A percentile compares a stretch with the other conserved stretches of the same genome.
phyloP scores from a whole-genome alignment of 2,888 invertebrate genomes.

The Caenorhabditis sp. region DNA sequence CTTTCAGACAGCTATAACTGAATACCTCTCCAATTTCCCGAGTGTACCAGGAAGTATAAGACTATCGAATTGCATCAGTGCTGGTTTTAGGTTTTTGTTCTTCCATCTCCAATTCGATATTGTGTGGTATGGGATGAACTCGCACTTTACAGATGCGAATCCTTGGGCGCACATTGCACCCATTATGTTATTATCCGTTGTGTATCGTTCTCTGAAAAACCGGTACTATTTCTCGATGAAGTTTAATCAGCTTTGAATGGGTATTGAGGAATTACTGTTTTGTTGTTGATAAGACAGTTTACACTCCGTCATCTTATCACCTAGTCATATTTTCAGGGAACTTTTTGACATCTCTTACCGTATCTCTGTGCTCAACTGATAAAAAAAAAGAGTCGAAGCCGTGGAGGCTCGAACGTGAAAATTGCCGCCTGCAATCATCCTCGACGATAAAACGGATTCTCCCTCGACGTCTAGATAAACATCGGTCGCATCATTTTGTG shows the following conservation, averaged over 20 bases:
- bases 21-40: slow-evolving; percentile 54
- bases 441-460: slow-evolving; percentile 61
- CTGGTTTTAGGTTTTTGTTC: slow-evolving; percentile 50
- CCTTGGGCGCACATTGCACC: slow-evolving; percentile 66
- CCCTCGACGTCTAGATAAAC: slow-evolving; percentile 72
- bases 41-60: slow-evolving; percentile 52
- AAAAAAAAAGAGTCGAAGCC: slow-evolving; percentile 66
- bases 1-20: background rate
- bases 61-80: slow-evolving; percentile 58
- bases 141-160: slow-evolving; percentile 63
- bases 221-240: too few species aligned
- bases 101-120: slow-evolving; percentile 74
- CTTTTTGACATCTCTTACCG: slow-evolving; percentile 32
- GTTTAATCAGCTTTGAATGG: too few species aligned
- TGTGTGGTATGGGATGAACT: slow-evolving; percentile 70
- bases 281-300: too few species aligned
- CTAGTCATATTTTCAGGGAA: too few species aligned
- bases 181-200: slow-evolving; percentile 77
- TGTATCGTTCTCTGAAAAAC: slow-evolving; percentile 62
- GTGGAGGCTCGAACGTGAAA: slow-evolving; percentile 68
- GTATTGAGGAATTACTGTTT: too few species aligned
- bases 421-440: slow-evolving; percentile 77
- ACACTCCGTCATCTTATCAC: too few species aligned
- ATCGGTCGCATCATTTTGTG: slow-evolving; percentile 50
- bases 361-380: slow-evolving; percentile 57